A percentile compares a stretch with the other conserved stretches of the same genome.
Conservation (phyloP, 92 coral and sea anemone species). For the Plumapathes pennacea region DNA sequence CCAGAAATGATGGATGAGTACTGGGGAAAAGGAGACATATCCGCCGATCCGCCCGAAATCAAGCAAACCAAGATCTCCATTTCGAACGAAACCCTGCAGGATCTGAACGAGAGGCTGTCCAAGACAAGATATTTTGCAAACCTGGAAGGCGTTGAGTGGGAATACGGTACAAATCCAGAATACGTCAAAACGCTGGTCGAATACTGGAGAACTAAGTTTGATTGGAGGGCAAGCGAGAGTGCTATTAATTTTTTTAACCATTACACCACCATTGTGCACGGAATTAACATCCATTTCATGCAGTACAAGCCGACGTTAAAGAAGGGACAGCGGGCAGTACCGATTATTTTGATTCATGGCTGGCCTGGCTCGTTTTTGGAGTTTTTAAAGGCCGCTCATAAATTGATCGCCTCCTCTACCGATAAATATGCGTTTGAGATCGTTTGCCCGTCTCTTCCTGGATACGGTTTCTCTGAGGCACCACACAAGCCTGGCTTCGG, state of each 20-base stretch:
- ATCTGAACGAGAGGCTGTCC: slow-evolving; percentile 60
- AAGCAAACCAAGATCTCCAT: slow-evolving; percentile 49
- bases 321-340: slow-evolving; percentile 58
- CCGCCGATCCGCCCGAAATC: too few species aligned
- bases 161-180: slow-evolving; percentile 68
- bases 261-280: slow-evolving; percentile 68
- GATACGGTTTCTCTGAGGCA: slow-evolving; percentile 88
- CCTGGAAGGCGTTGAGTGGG: slow-evolving; percentile 78
- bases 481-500: slow-evolving; percentile 83
- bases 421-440: slow-evolving; percentile 72
- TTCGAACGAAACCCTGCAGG: slow-evolving; percentile 50
- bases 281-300: slow-evolving; percentile 73
- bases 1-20: slow-evolving; percentile 68
- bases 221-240: slow-evolving; percentile 80
- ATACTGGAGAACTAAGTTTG: slow-evolving; percentile 74
- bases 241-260: slow-evolving; percentile 66
- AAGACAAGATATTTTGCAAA: slow-evolving; percentile 73
- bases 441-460: slow-evolving; percentile 97
- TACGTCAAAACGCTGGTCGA: slow-evolving; percentile 65
- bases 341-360: slow-evolving; percentile 88
- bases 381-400: slow-evolving; percentile 76
- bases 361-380: slow-evolving; percentile 99
- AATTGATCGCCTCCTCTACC: slow-evolving; percentile 37
- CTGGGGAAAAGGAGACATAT: slow-evolving; percentile 77
- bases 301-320: slow-evolving; percentile 69